Percentiles rank a stretch among this genome's conserved stretches.
These are phyloP conservation scores for Formica aserva DNA, from an alignment of 2,888 invertebrate genomes.

Conservation along the genomic window DNA sequence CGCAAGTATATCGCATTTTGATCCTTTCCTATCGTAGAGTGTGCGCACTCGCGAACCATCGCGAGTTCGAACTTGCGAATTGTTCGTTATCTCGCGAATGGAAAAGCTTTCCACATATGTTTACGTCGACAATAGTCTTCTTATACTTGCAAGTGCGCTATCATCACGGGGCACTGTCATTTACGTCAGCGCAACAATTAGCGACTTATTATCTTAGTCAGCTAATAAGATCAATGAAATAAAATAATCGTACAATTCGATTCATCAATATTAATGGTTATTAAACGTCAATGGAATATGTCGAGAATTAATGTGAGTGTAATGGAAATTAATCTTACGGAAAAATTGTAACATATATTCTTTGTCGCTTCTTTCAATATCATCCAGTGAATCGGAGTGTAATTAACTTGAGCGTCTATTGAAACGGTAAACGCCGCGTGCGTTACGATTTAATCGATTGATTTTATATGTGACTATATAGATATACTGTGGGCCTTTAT, in stretches of 20 bases:
- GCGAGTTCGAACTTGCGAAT: conserved; percentile 21
- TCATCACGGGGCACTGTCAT: not conserved
- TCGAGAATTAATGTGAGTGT: conserved; percentile 4
- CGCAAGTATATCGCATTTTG: conserved; percentile 2
- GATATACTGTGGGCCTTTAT: conserved; percentile 32
- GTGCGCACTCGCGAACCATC: conserved; percentile 31
- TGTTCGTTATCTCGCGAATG: not conserved
- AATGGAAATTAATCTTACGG: conserved; percentile 15
- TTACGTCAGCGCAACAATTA: conserved; percentile 24
- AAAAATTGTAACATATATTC: conserved; percentile 23
- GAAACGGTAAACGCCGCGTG: not conserved
- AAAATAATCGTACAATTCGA: conserved; percentile 12
- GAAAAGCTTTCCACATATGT: not conserved
- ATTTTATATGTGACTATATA: conserved; percentile 58
- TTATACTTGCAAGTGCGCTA: conserved; percentile 23
- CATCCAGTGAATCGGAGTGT: conserved; percentile 5
- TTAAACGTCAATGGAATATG: conserved; percentile 15
- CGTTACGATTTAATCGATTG: conserved; percentile 43
- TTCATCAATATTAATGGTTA: conserved; percentile 8
- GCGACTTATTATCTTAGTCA: conserved; percentile 18
- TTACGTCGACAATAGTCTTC: conserved; percentile 27
- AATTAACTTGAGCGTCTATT: conserved; percentile 7
- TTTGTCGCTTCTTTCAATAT: conserved; percentile 32
- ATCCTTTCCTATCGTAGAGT: conserved; percentile 4
- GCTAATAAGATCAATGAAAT: conserved; percentile 20